Evolutionary conservation across 2,113 vertebrate genomes (phyloP).

Genomic region (Eublepharis macularius): DNA sequence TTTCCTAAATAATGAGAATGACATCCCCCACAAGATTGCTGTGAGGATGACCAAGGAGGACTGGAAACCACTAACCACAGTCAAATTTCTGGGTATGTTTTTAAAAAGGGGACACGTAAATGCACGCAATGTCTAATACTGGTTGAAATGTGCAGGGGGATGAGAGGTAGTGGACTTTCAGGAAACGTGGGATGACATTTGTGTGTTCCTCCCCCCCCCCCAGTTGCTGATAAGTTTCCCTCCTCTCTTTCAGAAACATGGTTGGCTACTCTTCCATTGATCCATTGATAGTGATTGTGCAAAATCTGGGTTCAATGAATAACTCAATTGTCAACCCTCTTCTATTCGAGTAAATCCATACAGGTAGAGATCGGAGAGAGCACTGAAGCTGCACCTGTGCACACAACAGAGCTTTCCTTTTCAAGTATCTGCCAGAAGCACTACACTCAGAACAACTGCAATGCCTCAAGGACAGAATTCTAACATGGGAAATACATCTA

Average conservation of each 20-base stretch:
- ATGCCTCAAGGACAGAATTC: conserved; percentile 13
- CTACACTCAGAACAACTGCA: conserved; percentile 5
- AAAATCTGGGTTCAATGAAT: conserved; percentile 20
- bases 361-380: conserved; percentile 1
- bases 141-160: not conserved
- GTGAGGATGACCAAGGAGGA: not conserved
- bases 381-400: conserved; percentile 24
- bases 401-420: conserved; percentile 20
- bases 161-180: not conserved
- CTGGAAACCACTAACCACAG: not conserved
- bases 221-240: not conserved
- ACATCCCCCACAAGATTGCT: not conserved
- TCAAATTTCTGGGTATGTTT: too few species aligned
- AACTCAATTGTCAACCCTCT: conserved; percentile 4
- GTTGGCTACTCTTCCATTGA: not conserved
- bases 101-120: not conserved
- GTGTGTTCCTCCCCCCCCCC: not conserved
- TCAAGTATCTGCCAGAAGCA: conserved; percentile 44
- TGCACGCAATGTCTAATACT: not conserved
- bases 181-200: not conserved
- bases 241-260: not conserved
- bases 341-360: not conserved
- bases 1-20: not conserved
- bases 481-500: not conserved
- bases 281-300: not conserved